A percentile compares a stretch with the other conserved stretches of the same genome.
These are phyloP conservation scores for Metopia argyrocephala DNA, from an alignment of 2,888 invertebrate genomes.

Conservation along the genomic window DNA sequence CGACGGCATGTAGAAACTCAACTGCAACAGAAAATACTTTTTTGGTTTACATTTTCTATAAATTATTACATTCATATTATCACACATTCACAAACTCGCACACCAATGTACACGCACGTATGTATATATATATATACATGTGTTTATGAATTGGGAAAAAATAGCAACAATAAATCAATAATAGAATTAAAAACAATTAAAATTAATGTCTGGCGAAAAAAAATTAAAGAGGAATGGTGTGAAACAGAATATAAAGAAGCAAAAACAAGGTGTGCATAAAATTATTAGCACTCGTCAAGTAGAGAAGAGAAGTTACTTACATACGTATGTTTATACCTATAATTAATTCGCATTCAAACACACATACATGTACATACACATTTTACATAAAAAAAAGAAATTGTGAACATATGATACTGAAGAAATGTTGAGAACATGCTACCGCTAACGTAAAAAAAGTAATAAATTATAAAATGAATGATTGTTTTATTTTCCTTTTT, in stretches of 20 bases:
- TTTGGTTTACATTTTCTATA: not conserved
- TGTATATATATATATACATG: not conserved
- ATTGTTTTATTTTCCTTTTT: conserved; percentile 45
- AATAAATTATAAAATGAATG: conserved; percentile 62
- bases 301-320: not conserved
- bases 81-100: not conserved
- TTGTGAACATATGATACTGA: conserved; percentile 46
- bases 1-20: conserved; percentile 43
- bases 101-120: not conserved
- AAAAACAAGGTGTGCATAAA: conserved; percentile 56
- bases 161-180: conserved; percentile 40
- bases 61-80: conserved; percentile 7
- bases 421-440: conserved; percentile 49
- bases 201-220: conserved; percentile 15
- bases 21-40: not conserved
- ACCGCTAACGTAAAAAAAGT: conserved; percentile 29
- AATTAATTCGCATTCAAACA: conserved; percentile 19
- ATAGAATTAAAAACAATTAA: conserved; percentile 46
- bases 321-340: no score
- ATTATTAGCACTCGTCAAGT: conserved; percentile 24
- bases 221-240: not conserved
- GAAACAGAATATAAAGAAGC: not conserved
- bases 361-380: not conserved
- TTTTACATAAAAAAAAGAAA: not conserved
- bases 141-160: not conserved